These are phyloP conservation scores for Sarcophaga rosellei DNA, from an alignment of 2,888 invertebrate species.

Conservation along the genomic window DNA sequence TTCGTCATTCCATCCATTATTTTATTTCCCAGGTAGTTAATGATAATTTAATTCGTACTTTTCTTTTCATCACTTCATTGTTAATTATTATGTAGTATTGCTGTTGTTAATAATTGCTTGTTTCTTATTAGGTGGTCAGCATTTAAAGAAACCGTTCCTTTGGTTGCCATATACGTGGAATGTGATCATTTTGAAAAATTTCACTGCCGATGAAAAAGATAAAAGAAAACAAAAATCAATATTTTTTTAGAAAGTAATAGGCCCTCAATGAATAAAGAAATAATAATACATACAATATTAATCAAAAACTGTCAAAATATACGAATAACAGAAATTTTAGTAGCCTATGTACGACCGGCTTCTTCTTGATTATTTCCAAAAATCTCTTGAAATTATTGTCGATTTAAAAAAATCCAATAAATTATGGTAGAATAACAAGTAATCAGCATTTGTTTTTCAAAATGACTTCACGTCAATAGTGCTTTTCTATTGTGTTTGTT, in stretches of 20 bases:
- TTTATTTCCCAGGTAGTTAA: too few species aligned
- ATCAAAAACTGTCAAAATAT: background rate
- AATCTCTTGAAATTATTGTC: background rate
- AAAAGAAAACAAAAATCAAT: too few species aligned
- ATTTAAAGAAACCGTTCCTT: background rate
- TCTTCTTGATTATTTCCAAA: background rate
- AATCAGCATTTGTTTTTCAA: background rate
- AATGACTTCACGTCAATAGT: background rate
- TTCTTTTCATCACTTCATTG: background rate
- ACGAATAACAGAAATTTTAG: background rate
- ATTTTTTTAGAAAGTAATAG: background rate
- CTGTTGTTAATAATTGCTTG: constrained; percentile 32
- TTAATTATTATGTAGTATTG: constrained; percentile 7
- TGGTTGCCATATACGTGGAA: too few species aligned
- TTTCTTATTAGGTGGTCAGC: constrained; percentile 30
- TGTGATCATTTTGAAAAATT: too few species aligned
- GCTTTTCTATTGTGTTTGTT: background rate
- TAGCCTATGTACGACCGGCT: background rate
- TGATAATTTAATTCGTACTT: background rate
- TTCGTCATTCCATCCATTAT: too few species aligned
- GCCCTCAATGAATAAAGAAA: background rate
- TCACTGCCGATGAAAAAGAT: too few species aligned
- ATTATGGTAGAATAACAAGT: background rate
- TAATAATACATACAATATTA: background rate
- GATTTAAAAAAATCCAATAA: constrained; percentile 1